Conservation (phyloP, 2,797 vertebrate species). For the Echeneis naucrates region DNA sequence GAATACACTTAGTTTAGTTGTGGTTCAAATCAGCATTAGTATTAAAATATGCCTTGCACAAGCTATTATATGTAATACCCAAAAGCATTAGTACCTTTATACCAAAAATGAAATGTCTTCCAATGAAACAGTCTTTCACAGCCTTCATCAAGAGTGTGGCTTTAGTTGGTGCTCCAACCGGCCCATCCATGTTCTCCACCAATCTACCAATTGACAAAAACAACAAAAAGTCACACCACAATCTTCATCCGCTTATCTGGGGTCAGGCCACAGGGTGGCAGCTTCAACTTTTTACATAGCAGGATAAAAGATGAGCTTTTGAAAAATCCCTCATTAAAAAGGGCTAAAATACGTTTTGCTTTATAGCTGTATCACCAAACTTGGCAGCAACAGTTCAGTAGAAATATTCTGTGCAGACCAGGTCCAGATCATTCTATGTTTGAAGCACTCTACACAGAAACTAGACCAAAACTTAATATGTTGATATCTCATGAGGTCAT, state of each 20-base stretch:
- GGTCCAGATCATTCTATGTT: no score
- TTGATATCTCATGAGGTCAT: not conserved
- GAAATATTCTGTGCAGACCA: not conserved
- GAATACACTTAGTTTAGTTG: no score
- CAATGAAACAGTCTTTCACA: conserved; percentile 91
- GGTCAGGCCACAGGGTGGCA: no score
- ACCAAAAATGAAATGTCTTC: conserved; percentile 92
- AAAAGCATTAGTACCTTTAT: conserved; percentile 86
- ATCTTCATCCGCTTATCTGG: no score
- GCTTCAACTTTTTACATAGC: not conserved
- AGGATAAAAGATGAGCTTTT: not conserved
- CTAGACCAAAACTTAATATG: not conserved
- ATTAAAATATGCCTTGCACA: not conserved
- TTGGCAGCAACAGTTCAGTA: no score
- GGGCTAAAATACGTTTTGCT: not conserved
- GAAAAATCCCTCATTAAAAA: not conserved
- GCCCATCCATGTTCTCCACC: conserved; percentile 73
- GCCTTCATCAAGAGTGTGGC: conserved; percentile 85
- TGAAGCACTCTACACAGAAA: no score
- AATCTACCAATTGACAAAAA: conserved; percentile 58
- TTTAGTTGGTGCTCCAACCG: conserved; percentile 64
- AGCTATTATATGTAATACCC: not conserved
- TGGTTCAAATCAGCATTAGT: not conserved
- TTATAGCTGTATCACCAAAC: no score
- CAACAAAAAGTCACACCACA: not conserved